Conservation (phyloP, 2,113 vertebrate species). For the Gymnarchus niloticus region DNA sequence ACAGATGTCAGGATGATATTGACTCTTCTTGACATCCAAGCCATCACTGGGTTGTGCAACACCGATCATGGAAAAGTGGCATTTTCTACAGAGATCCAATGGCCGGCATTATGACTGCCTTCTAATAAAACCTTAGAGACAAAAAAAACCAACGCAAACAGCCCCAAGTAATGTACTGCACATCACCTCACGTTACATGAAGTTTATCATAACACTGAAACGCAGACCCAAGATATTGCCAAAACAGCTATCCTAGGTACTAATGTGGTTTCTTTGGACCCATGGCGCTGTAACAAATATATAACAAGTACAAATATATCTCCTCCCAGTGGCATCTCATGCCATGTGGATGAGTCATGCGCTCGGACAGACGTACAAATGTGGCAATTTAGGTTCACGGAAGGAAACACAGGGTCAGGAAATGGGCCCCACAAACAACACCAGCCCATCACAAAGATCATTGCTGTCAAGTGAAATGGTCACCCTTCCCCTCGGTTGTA, state of each 20-base stretch:
- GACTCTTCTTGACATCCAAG: not conserved
- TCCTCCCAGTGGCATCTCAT: slow-evolving; percentile 35
- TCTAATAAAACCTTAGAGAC: not conserved
- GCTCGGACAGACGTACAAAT: not conserved
- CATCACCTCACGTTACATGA: not conserved
- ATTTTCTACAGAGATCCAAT: not conserved
- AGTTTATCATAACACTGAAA: not conserved
- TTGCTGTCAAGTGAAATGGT: not conserved
- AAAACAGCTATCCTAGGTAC: slow-evolving; percentile 6
- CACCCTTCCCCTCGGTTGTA: not conserved
- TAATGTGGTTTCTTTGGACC: not conserved
- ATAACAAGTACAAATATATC: slow-evolving; percentile 45
- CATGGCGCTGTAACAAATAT: not conserved
- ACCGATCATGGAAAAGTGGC: not conserved
- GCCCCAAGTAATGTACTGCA: not conserved
- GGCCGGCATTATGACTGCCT: not conserved
- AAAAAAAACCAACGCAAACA: not conserved
- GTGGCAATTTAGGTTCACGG: not conserved
- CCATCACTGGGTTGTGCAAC: not conserved
- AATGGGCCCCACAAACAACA: no score
- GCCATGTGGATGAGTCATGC: slow-evolving; percentile 39
- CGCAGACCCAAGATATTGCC: slow-evolving; percentile 23
- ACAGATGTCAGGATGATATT: not conserved
- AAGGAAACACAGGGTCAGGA: not conserved
- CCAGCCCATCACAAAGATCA: not conserved